Percentiles rank a stretch among this genome's conserved stretches.
Conservation (phyloP, 2,113 vertebrate species). For the Vulpes ferrilata region DNA sequence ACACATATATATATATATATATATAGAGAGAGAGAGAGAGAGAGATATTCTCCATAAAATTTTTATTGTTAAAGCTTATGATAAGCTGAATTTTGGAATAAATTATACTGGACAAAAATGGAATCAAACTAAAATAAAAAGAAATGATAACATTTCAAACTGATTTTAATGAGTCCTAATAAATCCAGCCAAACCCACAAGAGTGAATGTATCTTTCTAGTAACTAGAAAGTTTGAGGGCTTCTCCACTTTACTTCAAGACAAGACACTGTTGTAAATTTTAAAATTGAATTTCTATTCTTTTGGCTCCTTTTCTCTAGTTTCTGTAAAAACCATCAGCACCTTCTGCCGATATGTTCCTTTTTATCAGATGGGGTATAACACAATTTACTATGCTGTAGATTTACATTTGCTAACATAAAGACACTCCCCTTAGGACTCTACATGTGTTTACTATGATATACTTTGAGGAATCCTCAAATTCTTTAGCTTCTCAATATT, state of each 20-base stretch:
- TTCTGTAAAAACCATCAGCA: neutral
- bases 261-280: neutral
- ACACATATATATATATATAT: neutral
- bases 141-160: neutral
- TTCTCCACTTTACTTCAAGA: neutral
- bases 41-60: neutral
- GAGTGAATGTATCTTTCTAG: neutral
- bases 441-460: neutral
- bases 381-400: neutral
- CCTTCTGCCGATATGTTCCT: neutral
- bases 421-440: neutral
- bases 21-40: too few relatives aligned
- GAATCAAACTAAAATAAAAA: neutral
- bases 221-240: neutral
- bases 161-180: neutral
- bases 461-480: neutral
- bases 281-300: neutral
- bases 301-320: neutral
- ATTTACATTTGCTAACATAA: neutral
- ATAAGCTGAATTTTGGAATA: constrained; percentile 18
- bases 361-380: neutral
- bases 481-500: neutral
- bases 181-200: neutral
- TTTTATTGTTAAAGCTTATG: neutral
- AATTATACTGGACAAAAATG: constrained; percentile 31